A percentile compares a stretch with the other conserved stretches of the same genome.
Conservation (phyloP, 1,140 invertebrate species). For the Apolygus lucorum region DNA sequence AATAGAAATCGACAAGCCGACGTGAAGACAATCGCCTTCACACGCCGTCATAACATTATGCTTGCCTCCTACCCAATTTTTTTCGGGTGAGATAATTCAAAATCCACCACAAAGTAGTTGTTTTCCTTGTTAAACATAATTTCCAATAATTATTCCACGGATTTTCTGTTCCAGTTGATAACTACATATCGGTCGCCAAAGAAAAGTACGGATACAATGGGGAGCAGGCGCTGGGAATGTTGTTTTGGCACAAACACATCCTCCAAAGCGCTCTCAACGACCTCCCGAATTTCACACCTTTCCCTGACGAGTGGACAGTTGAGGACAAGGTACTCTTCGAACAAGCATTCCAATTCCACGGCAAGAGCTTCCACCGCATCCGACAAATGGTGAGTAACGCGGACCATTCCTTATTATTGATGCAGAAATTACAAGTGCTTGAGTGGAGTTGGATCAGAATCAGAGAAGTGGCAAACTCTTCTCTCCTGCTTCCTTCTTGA, state of each 20-base stretch:
- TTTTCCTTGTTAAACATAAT: no score
- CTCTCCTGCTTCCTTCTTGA: no score
- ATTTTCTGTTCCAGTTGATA: slow-evolving; percentile 65
- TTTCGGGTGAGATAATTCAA: neutral
- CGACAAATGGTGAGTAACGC: slow-evolving; percentile 79
- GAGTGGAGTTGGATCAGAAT: no score
- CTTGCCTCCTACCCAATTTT: slow-evolving; percentile 25
- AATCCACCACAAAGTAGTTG: no score
- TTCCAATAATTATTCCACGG: no score
- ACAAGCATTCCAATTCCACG: slow-evolving; percentile 96
- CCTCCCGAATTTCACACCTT: slow-evolving; percentile 93
- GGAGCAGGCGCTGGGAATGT: slow-evolving; percentile 93
- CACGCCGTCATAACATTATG: no score
- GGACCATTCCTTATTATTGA: slow-evolving; percentile 4
- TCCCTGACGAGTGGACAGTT: slow-evolving; percentile 96
- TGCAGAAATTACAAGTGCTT: no score
- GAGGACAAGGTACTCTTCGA: slow-evolving; percentile 98
- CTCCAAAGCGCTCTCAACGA: slow-evolving; percentile 84
- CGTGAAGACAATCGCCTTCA: no score
- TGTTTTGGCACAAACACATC: slow-evolving; percentile 98
- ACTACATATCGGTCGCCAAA: slow-evolving; percentile 89
- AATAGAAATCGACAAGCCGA: no score
- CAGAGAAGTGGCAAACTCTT: no score
- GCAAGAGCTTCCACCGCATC: slow-evolving; percentile 95
- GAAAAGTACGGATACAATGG: slow-evolving; percentile 97